phyloP scores from a whole-genome alignment of 23 tunicate genomes.

The Trididemnum miniatum region DNA sequence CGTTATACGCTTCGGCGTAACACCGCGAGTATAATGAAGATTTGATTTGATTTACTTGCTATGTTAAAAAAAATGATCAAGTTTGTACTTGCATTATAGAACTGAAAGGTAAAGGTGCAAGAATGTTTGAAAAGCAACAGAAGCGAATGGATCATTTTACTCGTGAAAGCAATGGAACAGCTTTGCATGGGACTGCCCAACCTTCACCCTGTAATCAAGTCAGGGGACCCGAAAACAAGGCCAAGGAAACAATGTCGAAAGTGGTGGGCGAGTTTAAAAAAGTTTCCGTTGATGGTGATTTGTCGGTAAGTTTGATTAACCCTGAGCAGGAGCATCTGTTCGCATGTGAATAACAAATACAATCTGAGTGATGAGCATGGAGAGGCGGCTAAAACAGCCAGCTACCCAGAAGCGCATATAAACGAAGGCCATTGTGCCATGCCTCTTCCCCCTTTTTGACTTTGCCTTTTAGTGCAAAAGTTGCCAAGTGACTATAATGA shows the following conservation, averaged over 20 bases:
- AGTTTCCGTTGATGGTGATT: constrained; percentile 46
- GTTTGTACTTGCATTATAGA: background rate
- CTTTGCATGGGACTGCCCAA: background rate
- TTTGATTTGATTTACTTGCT: background rate
- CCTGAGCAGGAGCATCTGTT: too few relatives aligned
- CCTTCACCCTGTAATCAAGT: background rate
- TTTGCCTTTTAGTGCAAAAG: too few relatives aligned
- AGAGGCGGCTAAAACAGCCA: too few relatives aligned
- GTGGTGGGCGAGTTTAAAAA: constrained; percentile 83
- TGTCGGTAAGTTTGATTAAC: constrained; percentile 62
- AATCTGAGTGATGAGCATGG: too few relatives aligned
- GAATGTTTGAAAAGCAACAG: constrained; percentile 86
- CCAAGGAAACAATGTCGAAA: constrained; percentile 48
- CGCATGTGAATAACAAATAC: too few relatives aligned
- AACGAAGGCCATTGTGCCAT: too few relatives aligned
- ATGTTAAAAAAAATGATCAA: background rate
- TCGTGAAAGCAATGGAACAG: constrained; percentile 59
- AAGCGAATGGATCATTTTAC: constrained; percentile 79
- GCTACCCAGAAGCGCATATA: too few relatives aligned
- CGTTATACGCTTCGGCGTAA: too few relatives aligned
- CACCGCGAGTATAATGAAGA: too few relatives aligned
- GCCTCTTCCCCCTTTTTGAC: too few relatives aligned
- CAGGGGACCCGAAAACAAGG: constrained; percentile 4
- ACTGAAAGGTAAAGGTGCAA: constrained; percentile 68
- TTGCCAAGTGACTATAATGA: too few relatives aligned